These are phyloP conservation scores for Tupaia tana DNA, from an alignment of 2,113 vertebrate genomes.

Conservation along the genomic window DNA sequence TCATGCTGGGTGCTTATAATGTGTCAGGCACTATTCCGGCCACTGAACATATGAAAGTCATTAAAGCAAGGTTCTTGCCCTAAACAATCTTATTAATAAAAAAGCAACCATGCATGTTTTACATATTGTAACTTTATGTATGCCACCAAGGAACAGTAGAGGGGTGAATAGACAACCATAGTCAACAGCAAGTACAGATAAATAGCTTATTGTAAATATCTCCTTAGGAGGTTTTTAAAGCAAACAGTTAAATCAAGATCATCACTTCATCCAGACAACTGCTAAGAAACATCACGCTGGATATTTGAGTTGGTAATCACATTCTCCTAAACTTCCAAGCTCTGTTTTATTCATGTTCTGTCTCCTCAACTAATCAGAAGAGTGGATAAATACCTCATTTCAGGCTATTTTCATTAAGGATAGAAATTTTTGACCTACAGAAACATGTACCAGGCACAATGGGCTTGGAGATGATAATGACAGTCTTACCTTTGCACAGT, in stretches of 20 bases:
- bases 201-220: background rate
- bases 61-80: background rate
- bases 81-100: constrained; percentile 29
- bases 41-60: background rate
- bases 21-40: background rate
- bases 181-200: background rate
- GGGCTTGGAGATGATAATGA: background rate
- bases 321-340: background rate
- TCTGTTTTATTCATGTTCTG: constrained; percentile 9
- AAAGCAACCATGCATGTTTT: constrained; percentile 8
- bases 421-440: background rate
- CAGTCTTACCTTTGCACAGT: background rate
- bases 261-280: background rate
- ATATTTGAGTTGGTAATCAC: constrained; percentile 32
- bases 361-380: constrained; percentile 12
- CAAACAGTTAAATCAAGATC: constrained; percentile 27
- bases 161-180: background rate
- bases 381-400: background rate
- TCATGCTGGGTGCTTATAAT: background rate
- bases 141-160: background rate
- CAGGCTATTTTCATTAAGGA: background rate
- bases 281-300: background rate
- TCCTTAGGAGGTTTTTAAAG: constrained; percentile 37
- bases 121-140: background rate
- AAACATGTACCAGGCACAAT: background rate